Evolutionary conservation across 2,797 vertebrate species (phyloP).

Genomic region (Monodelphis domestica): DNA sequence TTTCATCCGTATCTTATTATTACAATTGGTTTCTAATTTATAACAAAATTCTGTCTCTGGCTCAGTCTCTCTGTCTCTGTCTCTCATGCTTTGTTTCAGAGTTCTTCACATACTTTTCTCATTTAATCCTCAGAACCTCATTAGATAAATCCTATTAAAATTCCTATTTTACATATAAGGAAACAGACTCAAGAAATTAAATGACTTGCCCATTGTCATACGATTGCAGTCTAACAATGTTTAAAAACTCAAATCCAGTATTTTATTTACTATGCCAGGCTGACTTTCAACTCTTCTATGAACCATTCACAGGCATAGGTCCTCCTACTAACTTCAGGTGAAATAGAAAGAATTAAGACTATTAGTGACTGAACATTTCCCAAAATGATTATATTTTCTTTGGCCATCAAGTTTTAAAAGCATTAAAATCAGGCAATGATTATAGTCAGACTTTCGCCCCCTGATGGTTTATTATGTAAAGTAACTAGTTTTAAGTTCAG

Average conservation of each 20-base stretch:
- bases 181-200: neutral
- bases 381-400: neutral
- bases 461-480: neutral
- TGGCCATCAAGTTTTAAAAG: neutral
- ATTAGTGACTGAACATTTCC: neutral
- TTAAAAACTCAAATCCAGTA: no score
- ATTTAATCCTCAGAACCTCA: neutral
- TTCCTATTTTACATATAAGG: neutral
- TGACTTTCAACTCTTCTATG: neutral
- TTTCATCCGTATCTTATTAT: slow-evolving; percentile 23
- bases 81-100: neutral
- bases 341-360: slow-evolving; percentile 43
- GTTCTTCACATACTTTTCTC: neutral
- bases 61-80: neutral
- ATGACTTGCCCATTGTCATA: no score
- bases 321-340: neutral
- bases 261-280: neutral
- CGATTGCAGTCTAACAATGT: no score
- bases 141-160: neutral
- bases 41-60: neutral
- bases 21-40: neutral
- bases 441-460: neutral
- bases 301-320: neutral
- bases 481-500: neutral
- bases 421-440: neutral